Conservation (phyloP, 2,888 invertebrate genomes). For the Ennomos erosarius region DNA sequence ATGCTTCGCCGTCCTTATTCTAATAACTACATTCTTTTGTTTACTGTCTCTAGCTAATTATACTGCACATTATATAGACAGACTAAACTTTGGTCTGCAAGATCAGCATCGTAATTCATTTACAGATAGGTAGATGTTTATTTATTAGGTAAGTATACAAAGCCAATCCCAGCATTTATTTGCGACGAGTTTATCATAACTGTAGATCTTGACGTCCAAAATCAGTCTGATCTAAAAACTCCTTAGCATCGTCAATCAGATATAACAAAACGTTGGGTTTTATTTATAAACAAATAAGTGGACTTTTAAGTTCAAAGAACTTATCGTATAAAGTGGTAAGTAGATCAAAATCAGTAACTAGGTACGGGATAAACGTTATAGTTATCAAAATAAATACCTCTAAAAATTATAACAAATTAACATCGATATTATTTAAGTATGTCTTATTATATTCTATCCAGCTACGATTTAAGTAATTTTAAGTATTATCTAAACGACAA, state of each 20-base stretch:
- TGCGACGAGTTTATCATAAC: too few species aligned
- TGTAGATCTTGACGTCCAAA: too few species aligned
- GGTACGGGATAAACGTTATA: conserved; percentile 58
- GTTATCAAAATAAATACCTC: conserved; percentile 79
- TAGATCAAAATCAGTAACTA: conserved; percentile 54
- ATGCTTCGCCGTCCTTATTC: conserved; percentile 20
- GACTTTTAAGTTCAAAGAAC: conserved; percentile 44
- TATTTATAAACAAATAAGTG: conserved; percentile 51
- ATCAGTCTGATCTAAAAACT: conserved; percentile 1
- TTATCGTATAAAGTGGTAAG: conserved; percentile 56
- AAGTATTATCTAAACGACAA: conserved; percentile 74
- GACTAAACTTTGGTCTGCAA: too few species aligned
- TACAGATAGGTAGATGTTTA: too few species aligned
- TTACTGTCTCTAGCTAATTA: too few species aligned
- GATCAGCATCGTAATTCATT: too few species aligned
- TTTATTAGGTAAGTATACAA: too few species aligned
- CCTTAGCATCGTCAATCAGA: neutral
- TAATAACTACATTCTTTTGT: conserved; percentile 29
- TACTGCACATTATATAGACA: too few species aligned
- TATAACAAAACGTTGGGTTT: neutral
- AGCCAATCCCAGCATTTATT: too few species aligned
- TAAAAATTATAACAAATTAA: conserved; percentile 67
- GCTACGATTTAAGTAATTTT: conserved; percentile 70
- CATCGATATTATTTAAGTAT: conserved; percentile 42
- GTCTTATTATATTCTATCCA: conserved; percentile 54